Evolutionary conservation across 1,140 invertebrate genomes (phyloP).

Genomic region (Pseudachorutes palmiensis): DNA sequence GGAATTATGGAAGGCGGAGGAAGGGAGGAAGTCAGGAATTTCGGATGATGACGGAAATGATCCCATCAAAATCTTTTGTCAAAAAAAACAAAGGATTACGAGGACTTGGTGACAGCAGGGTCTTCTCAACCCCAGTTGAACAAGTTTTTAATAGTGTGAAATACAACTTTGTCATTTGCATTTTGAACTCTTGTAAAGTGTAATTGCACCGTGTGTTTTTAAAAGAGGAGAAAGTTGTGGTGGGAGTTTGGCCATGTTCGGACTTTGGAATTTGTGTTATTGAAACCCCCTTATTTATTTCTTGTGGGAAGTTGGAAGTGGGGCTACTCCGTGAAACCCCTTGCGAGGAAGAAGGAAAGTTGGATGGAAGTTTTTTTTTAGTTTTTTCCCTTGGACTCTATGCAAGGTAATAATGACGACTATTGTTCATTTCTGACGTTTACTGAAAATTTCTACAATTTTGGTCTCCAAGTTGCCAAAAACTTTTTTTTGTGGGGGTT

Average conservation of each 20-base stretch:
- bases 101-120: too few relatives aligned
- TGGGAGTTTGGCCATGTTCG: not conserved
- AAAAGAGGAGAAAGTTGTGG: not conserved
- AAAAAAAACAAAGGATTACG: too few relatives aligned
- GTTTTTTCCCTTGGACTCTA: conserved; percentile 25
- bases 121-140: too few relatives aligned
- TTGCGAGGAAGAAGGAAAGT: conserved; percentile 7
- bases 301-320: not conserved
- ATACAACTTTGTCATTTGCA: too few relatives aligned
- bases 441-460: conserved; percentile 39
- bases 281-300: conserved; percentile 38
- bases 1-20: too few relatives aligned
- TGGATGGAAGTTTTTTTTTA: too few relatives aligned
- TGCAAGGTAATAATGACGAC: conserved; percentile 39
- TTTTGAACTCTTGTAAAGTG: not conserved
- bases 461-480: conserved; percentile 25
- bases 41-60: too few relatives aligned
- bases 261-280: conserved; percentile 19
- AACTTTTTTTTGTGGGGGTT: conserved; percentile 11
- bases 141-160: too few relatives aligned
- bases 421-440: conserved; percentile 39
- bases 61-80: too few relatives aligned
- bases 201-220: not conserved
- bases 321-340: too few relatives aligned
- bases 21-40: too few relatives aligned